phyloP scores from a whole-genome alignment of 2,113 vertebrate genomes.

The Oenanthe oenanthe region DNA sequence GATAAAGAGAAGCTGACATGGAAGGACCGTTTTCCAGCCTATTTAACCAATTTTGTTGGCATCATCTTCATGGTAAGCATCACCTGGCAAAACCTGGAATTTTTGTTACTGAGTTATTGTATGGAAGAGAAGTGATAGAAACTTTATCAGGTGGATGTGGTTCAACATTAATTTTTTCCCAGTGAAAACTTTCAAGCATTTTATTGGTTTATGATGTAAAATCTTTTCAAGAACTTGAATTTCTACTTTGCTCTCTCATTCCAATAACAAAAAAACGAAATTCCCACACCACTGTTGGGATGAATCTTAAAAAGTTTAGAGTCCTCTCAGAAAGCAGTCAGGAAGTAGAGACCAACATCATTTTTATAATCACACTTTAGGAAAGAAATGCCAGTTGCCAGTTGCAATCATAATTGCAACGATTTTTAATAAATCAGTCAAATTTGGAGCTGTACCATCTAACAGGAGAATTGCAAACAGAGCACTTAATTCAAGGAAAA shows the following conservation, averaged over 20 bases:
- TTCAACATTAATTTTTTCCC: neutral
- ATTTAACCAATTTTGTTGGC: slow-evolving; percentile 83
- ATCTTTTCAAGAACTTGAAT: neutral
- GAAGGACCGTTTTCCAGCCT: slow-evolving; percentile 91
- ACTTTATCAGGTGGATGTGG: neutral
- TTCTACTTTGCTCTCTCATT: neutral
- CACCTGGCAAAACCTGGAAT: neutral
- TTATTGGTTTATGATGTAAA: neutral
- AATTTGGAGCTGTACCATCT: neutral
- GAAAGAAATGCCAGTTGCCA: neutral
- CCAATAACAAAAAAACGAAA: neutral
- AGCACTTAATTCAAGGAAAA: neutral
- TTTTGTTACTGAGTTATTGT: neutral
- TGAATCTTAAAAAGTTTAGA: neutral
- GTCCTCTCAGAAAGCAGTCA: neutral
- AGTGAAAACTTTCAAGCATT: neutral
- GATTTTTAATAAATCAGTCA: neutral
- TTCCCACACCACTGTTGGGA: neutral
- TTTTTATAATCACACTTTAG: neutral
- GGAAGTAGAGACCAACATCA: neutral
- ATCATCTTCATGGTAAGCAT: slow-evolving; percentile 91
- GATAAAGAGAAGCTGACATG: slow-evolving; percentile 95
- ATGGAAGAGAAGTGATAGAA: neutral
- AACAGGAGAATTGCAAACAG: neutral
- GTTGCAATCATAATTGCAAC: neutral